Base-by-base conservation (phyloP, 2,888 invertebrate species). In the Chrysomela aeneicollis region DNA sequence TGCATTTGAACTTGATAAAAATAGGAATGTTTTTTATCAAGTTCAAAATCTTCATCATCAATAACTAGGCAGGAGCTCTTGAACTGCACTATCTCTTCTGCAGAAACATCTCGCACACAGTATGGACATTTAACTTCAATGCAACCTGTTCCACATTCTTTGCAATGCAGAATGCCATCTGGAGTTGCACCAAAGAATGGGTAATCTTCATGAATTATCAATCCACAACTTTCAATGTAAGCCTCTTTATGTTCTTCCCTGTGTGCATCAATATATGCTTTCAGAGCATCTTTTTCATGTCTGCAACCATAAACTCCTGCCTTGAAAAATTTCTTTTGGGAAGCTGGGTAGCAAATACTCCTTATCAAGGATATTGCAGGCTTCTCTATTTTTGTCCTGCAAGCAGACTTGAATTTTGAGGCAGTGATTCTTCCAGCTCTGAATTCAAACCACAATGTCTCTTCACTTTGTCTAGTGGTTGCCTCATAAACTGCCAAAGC, bases 61-160 rank as follows among this genome's bases (percentile, higher is more conserved):
- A 47, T 47, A 6, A 47, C 19, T 8, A 47, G 47, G 6, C 47
- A 47, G 17, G 37, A 21, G 5, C 18, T 30, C 32, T 46, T 52
- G n/a, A 18, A n/a, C n/a, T n/a, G n/a, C n/a, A n/a, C n/a, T n/a
- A n/a, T n/a, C n/a, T n/a, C n/a, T n/a, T n/a, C n/a, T 15, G 62
- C 47, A n/a, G 18, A 21, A 46, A 35, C 52, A 21, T 58, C 53
- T 42, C 32, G 59, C 50, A 49, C 18, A 19, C 52, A 52, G 46
- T 55, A 63, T 15, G 66, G 66, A 21, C 66, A 66, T 42, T 66
- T 66, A 4, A 66, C 46, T 42, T 63, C 66, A 3, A 60, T 30
- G 50, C 66, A 63, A 17, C 66, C 57, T 51, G 35, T 51, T 50
- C 66, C 60, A 55, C 63, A 66, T 42, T 51, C 54, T 12, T 37